Conservation (phyloP, 2,888 invertebrate species). For the Drosophila neonasuta region DNA sequence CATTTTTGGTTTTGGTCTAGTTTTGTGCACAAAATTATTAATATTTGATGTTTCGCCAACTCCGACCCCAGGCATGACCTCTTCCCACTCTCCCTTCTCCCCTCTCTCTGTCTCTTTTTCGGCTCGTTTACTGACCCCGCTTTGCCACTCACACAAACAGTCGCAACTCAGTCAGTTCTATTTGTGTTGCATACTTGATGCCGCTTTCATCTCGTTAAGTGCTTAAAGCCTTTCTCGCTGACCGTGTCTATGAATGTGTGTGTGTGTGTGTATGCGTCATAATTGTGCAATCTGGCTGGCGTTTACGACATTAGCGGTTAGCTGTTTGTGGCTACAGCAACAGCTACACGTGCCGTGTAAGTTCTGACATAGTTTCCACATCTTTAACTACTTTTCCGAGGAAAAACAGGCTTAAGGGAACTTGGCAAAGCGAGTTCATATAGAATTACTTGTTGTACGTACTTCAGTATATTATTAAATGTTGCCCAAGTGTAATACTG, state of each 20-base stretch:
- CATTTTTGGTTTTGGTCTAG: conserved; percentile 64
- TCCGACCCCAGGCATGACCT: neutral
- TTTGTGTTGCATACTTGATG: conserved; percentile 72
- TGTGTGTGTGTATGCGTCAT: conserved; percentile 47
- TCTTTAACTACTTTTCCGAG: no score
- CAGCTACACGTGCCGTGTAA: conserved; percentile 23
- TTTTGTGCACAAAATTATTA: conserved; percentile 69
- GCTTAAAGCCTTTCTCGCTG: conserved; percentile 67
- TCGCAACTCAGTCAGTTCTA: conserved; percentile 29
- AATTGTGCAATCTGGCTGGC: conserved; percentile 68
- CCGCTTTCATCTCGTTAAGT: conserved; percentile 72
- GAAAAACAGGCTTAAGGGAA: no score
- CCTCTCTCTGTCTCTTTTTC: neutral
- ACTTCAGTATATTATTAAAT: no score
- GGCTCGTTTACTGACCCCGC: conserved; percentile 13
- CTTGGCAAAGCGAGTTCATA: no score
- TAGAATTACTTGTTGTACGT: no score
- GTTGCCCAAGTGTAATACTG: no score
- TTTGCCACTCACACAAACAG: neutral
- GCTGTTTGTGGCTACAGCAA: conserved; percentile 43
- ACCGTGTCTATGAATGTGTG: conserved; percentile 12
- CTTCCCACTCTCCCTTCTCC: neutral
- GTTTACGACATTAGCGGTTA: conserved; percentile 67
- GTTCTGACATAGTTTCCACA: no score
- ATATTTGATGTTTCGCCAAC: conserved; percentile 63